phyloP scores from a whole-genome alignment of 64 coral and sea anemone genomes.

The Cladopsammia gracilis region DNA sequence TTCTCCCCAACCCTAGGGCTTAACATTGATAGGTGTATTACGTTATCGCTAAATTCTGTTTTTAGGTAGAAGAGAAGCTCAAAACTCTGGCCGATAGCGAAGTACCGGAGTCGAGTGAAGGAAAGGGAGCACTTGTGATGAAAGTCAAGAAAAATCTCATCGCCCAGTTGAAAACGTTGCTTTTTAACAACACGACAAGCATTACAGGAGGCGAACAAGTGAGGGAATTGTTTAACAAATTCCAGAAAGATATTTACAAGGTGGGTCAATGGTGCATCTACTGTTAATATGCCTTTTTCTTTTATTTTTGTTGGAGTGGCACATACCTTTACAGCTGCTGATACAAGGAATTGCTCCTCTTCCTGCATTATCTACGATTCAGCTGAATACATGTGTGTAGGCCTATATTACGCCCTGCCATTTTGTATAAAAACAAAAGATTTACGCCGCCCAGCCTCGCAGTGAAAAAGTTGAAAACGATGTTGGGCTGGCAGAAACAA shows the following conservation, averaged over 20 bases:
- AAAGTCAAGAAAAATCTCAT: conserved; percentile 67
- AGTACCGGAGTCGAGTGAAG: conserved; percentile 58
- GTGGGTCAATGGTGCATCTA: background rate
- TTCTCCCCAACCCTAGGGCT: too few species aligned
- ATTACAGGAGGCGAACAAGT: conserved; percentile 73
- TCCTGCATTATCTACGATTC: too few species aligned
- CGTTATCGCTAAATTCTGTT: background rate
- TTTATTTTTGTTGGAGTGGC: too few species aligned
- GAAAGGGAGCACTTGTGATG: conserved; percentile 58
- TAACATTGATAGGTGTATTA: too few species aligned
- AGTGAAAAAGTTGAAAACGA: too few species aligned
- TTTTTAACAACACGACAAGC: conserved; percentile 81
- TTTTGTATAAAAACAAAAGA: too few species aligned
- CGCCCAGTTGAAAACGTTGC: conserved; percentile 32
- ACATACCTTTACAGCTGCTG: too few species aligned
- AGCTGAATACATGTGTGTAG: too few species aligned
- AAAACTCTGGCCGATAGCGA: conserved; percentile 42
- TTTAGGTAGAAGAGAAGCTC: conserved; percentile 72
- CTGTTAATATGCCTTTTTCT: background rate
- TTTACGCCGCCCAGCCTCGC: too few species aligned
- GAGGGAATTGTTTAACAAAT: conserved; percentile 37
- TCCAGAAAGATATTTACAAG: conserved; percentile 37
- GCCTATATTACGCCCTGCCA: too few species aligned
- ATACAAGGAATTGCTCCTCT: too few species aligned
- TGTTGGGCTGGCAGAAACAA: too few species aligned